phyloP scores from a whole-genome alignment of 2,888 invertebrate genomes.

The Alitta virens region DNA sequence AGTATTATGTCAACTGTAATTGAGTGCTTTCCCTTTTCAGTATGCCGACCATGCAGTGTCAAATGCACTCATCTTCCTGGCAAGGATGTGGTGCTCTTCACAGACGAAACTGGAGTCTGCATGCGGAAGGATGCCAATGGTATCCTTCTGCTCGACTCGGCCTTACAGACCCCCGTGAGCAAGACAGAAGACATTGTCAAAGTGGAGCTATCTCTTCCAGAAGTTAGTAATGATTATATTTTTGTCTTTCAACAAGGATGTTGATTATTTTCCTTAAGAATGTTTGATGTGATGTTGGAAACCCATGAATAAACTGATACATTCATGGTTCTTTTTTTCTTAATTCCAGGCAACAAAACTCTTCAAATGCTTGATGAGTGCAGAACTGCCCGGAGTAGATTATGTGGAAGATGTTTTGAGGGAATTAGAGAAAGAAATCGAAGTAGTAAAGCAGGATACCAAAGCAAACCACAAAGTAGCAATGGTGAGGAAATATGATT shows the following conservation, averaged over 20 bases:
- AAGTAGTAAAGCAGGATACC: conserved; percentile 68
- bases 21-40: conserved; percentile 32
- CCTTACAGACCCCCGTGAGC: conserved; percentile 78
- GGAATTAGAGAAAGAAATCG: conserved; percentile 75
- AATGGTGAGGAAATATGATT: conserved; percentile 64
- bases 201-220: conserved; percentile 81
- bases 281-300: too few species aligned
- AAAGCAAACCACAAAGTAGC: conserved; percentile 86
- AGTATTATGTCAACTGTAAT: too few species aligned
- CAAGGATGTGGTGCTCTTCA: conserved; percentile 80
- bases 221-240: conserved; percentile 61
- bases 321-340: conserved; percentile 28
- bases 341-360: conserved; percentile 71
- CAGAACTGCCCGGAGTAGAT: conserved; percentile 74
- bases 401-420: conserved; percentile 75
- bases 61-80: conserved; percentile 58
- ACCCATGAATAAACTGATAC: background rate
- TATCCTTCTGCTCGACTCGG: conserved; percentile 82
- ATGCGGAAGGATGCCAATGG: conserved; percentile 89
- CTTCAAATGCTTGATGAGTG: conserved; percentile 74
- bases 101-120: conserved; percentile 78
- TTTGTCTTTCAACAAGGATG: too few species aligned
- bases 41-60: conserved; percentile 35
- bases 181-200: conserved; percentile 76
- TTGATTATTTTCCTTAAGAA: too few species aligned